Base-by-base conservation (phyloP, 2,113 vertebrate genomes). In the Sapajus apella region DNA sequence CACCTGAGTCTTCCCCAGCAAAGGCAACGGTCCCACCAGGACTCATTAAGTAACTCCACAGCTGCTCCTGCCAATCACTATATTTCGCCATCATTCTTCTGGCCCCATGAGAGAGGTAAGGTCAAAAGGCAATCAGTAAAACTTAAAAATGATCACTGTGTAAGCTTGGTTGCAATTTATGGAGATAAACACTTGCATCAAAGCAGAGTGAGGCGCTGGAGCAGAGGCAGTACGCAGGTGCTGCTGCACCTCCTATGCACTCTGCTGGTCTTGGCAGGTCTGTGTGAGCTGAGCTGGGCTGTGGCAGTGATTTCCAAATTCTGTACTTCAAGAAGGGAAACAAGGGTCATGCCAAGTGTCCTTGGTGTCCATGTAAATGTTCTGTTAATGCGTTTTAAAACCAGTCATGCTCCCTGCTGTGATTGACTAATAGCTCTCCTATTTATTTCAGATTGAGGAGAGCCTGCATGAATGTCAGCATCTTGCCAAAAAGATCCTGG, bases 101-200 rank as follows among this genome's bases (percentile, higher is more conserved):
- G 87, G 80, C 77, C n/a, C 87, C 8, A 3, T 0, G 50, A 77
- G 45, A 89, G 37, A 89, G 72, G 84, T 45, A 43, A 92, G 82
- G 73, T 91, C 97, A 95, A 58, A 70, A 76, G 94, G 72, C 58
- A 79, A 73, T 73, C n/a, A 32, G 43, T 73, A 66, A 95, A 96
- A 87, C 37, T 72, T 40, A 52, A 85, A 85, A 77, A 27, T 32
- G 11, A 55, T 86, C n/a, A 45, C 81, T 37, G 70, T 14, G 25
- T 27, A 35, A 72, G 52, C 43, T 20, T 47, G 17, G 11, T 5
- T 84, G 93, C 58, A 35, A 32, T 58, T 80, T 56, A 14, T n/a
- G 43, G 47, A 92, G 83, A 23, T 35, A 20, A 76, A 52, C 30
- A 37, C 61, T 17, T 0, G 43, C 5, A 8, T 18, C 3, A n/a